phyloP scores from a whole-genome alignment of 1,140 invertebrate species.

The Kradibia gibbosae region DNA sequence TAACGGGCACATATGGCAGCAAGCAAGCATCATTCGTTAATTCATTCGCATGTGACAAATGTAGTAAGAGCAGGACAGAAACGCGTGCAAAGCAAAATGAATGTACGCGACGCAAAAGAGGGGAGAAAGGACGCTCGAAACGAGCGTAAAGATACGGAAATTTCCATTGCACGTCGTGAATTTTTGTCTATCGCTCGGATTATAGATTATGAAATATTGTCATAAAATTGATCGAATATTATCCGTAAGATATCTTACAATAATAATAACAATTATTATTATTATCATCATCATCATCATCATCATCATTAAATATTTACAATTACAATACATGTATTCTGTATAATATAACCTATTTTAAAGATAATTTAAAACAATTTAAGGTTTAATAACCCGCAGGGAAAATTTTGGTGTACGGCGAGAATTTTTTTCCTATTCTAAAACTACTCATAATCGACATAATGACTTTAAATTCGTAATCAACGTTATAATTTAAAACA shows the following conservation, averaged over 20 bases:
- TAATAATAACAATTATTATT: background rate
- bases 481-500: too few relatives aligned
- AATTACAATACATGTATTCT: too few relatives aligned
- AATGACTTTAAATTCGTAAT: too few relatives aligned
- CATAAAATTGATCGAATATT: background rate
- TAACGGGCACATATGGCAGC: background rate
- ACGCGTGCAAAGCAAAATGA: slow-evolving; percentile 30
- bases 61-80: slow-evolving; percentile 5
- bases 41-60: slow-evolving; percentile 2
- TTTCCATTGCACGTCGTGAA: slow-evolving; percentile 27
- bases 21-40: slow-evolving; percentile 4
- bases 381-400: too few relatives aligned
- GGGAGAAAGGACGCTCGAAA: slow-evolving; percentile 29
- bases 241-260: background rate
- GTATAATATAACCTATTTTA: too few relatives aligned
- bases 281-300: too few relatives aligned
- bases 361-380: too few relatives aligned
- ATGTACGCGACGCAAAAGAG: slow-evolving; percentile 23
- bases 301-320: too few relatives aligned
- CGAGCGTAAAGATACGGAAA: slow-evolving; percentile 22
- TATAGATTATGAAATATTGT: background rate
- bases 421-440: too few relatives aligned
- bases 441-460: too few relatives aligned
- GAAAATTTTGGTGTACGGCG: too few relatives aligned
- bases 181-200: background rate